These are phyloP conservation scores for Drosophila rhopaloa DNA, from an alignment of 1,140 invertebrate species.

Conservation along the genomic window DNA sequence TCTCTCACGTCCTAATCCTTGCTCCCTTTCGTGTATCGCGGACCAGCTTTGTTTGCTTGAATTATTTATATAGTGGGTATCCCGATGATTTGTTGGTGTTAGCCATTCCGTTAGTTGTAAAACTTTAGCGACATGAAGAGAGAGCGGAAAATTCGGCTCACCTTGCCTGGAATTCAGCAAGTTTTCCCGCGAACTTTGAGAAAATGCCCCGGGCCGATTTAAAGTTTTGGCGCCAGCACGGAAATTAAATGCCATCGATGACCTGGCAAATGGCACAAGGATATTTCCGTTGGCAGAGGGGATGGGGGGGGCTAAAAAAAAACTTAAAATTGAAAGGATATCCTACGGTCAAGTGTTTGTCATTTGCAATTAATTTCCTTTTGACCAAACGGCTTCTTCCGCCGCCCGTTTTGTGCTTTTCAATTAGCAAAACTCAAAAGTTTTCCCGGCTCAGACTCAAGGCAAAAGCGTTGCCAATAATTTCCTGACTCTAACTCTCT, in stretches of 20 bases:
- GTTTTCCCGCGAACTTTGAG: slow-evolving; percentile 48
- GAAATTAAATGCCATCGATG: slow-evolving; percentile 80
- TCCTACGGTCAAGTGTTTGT: slow-evolving; percentile 74
- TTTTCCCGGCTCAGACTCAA: slow-evolving; percentile 51
- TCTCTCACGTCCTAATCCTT: neutral
- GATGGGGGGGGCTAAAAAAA: slow-evolving; percentile 9
- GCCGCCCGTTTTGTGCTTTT: slow-evolving; percentile 61
- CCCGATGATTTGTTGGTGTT: slow-evolving; percentile 56
- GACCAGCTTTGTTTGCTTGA: slow-evolving; percentile 47
- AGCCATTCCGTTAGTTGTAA: slow-evolving; percentile 29
- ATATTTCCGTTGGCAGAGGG: slow-evolving; percentile 29
- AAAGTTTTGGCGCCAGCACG: slow-evolving; percentile 64
- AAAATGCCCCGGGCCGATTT: slow-evolving; percentile 36
- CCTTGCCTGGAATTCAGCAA: slow-evolving; percentile 28
- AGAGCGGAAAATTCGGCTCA: slow-evolving; percentile 33
- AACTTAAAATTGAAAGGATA: slow-evolving; percentile 56
- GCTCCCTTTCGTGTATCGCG: slow-evolving; percentile 31
- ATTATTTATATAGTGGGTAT: slow-evolving; percentile 57
- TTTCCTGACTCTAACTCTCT: slow-evolving; percentile 34
- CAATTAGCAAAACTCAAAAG: slow-evolving; percentile 58
- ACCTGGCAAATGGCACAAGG: slow-evolving; percentile 51
- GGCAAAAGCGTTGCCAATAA: slow-evolving; percentile 61
- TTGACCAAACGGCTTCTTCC: slow-evolving; percentile 66
- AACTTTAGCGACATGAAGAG: slow-evolving; percentile 24
- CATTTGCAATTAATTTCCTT: slow-evolving; percentile 81